phyloP scores from a whole-genome alignment of 1,140 invertebrate species.

The Vollenhovia emeryi region DNA sequence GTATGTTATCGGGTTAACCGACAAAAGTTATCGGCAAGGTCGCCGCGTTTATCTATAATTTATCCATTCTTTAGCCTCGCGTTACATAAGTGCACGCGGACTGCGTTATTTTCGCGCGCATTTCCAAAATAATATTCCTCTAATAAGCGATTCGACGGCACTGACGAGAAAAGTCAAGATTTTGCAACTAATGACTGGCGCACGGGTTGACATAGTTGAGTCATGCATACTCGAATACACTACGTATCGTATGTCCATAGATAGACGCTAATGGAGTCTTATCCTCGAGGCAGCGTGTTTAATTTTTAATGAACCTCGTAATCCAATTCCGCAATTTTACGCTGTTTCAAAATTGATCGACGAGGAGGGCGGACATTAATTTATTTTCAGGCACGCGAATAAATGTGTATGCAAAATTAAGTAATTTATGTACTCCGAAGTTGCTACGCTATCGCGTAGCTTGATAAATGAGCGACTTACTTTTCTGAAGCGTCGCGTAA shows the following conservation, averaged over 20 bases:
- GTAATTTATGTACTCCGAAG: too few relatives aligned
- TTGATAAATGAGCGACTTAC: too few relatives aligned
- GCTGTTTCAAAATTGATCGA: too few relatives aligned
- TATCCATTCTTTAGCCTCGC: background rate
- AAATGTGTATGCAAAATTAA: too few relatives aligned
- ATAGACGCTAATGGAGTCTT: background rate
- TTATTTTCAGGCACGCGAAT: background rate
- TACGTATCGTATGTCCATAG: background rate
- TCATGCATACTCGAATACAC: constrained; percentile 1
- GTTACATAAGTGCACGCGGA: background rate
- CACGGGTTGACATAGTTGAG: background rate
- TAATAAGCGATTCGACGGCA: background rate
- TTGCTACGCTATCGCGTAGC: too few relatives aligned
- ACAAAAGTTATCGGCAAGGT: background rate
- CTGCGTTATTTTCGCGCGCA: background rate
- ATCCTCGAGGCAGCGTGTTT: background rate
- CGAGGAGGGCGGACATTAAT: background rate
- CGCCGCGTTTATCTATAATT: background rate
- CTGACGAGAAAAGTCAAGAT: background rate
- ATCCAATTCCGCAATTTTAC: background rate
- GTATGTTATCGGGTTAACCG: background rate
- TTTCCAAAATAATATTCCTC: background rate
- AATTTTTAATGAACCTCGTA: background rate
- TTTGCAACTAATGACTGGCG: background rate
- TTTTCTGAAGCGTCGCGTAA: background rate